These are phyloP conservation scores for Chamaetylas fuelleborni DNA, from an alignment of 2,113 vertebrate species.

Conservation along the genomic window DNA sequence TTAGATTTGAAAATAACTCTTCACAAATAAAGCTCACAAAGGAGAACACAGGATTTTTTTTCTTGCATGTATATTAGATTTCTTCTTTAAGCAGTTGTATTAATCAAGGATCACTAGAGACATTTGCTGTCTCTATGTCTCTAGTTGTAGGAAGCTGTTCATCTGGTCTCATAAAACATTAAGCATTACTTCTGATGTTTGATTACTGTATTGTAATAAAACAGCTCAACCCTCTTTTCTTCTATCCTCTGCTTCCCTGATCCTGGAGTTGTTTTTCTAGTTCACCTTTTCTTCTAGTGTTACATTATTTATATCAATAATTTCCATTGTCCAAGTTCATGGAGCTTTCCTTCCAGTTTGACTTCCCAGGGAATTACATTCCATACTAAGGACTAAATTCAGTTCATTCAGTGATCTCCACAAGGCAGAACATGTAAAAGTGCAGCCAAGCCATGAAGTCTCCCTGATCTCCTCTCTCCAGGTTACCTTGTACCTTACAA, in stretches of 20 bases:
- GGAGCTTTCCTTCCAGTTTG: neutral
- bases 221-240: neutral
- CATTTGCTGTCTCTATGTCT: neutral
- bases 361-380: neutral
- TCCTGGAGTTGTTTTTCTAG: neutral
- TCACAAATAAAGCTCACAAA: neutral
- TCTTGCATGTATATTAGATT: neutral
- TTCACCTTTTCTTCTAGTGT: neutral
- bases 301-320: slow-evolving; percentile 6
- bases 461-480: neutral
- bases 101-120: neutral
- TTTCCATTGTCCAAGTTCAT: neutral
- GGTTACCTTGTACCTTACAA: neutral
- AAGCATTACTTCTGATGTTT: neutral
- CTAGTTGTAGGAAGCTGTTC: neutral
- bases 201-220: neutral
- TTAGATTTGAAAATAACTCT: neutral
- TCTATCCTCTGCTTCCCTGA: neutral
- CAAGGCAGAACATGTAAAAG: neutral
- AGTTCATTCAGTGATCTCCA: neutral
- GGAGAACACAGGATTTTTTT: neutral
- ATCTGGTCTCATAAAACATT: neutral
- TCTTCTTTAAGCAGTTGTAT: neutral
- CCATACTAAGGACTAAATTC: neutral
- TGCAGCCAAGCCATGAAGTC: neutral